These are phyloP conservation scores for Patella pellucida DNA, from an alignment of 2,888 invertebrate genomes.

Conservation along the genomic window DNA sequence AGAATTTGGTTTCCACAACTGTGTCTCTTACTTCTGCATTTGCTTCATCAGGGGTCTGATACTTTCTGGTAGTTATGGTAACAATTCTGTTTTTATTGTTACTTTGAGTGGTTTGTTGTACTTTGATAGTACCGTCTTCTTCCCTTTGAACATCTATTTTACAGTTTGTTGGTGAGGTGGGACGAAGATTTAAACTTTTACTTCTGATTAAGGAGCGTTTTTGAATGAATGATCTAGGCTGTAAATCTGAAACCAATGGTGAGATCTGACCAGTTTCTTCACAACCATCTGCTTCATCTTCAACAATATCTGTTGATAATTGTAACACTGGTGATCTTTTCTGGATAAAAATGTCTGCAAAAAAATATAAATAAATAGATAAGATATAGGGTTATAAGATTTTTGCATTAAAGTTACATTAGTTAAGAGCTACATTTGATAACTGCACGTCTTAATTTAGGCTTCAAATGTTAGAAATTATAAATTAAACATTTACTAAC, in stretches of 20 bases:
- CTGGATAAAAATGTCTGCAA: too few relatives aligned
- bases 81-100: conserved; percentile 50
- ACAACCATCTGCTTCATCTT: background rate
- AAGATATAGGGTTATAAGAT: too few relatives aligned
- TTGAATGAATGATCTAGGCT: background rate
- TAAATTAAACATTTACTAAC: too few relatives aligned
- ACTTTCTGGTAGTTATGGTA: conserved; percentile 51
- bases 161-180: conserved; percentile 23
- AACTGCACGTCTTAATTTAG: too few relatives aligned
- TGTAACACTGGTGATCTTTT: too few relatives aligned
- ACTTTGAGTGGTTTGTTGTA: conserved; percentile 44
- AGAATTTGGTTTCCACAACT: conserved; percentile 49
- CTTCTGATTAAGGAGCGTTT: conserved; percentile 13
- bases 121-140: conserved; percentile 55
- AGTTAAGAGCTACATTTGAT: too few relatives aligned
- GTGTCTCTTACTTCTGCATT: conserved; percentile 55
- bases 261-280: background rate
- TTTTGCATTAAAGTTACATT: too few relatives aligned
- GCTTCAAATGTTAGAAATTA: too few relatives aligned
- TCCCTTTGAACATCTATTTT: conserved; percentile 52
- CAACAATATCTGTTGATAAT: background rate
- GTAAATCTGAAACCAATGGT: background rate
- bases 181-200: background rate
- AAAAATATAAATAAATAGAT: too few relatives aligned
- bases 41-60: conserved; percentile 51